Percentiles rank a stretch among this genome's conserved stretches.
Evolutionary conservation across 2,113 vertebrate genomes (phyloP).

Genomic region (Eclectus roratus): DNA sequence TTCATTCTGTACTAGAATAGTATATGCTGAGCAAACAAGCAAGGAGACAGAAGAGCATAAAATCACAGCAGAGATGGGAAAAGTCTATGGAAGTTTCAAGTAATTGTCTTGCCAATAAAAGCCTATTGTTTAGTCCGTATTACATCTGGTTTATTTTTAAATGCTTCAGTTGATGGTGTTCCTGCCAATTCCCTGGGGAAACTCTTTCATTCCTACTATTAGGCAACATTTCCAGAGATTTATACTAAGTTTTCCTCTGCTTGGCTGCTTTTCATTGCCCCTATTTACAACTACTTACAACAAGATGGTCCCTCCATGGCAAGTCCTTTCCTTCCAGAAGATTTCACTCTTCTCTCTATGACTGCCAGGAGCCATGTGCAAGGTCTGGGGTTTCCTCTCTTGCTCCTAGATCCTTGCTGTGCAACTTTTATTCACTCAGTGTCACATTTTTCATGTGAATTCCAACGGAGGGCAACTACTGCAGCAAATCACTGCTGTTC

Average conservation of each 20-base stretch:
- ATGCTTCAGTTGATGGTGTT: background rate
- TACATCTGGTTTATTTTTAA: background rate
- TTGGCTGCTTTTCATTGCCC: background rate
- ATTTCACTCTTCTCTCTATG: background rate
- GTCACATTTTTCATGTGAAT: background rate
- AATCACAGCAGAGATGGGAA: background rate
- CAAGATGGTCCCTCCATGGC: background rate
- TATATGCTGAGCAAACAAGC: background rate
- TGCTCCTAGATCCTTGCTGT: background rate
- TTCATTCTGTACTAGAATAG: background rate
- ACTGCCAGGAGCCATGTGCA: background rate
- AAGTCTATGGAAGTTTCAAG: background rate
- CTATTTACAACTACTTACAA: background rate
- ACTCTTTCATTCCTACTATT: background rate
- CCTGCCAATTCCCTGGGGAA: background rate
- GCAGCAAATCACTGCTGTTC: background rate
- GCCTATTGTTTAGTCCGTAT: background rate
- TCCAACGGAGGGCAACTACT: background rate
- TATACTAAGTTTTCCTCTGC: background rate
- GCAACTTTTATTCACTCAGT: background rate
- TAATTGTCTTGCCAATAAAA: background rate
- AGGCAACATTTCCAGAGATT: background rate
- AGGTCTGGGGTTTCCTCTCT: background rate
- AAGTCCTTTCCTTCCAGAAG: background rate
- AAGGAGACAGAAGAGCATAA: background rate